Evolutionary conservation across 1,140 invertebrate species (phyloP), one percentile per base, ranked within the genome.

Genomic region (Orchesella cincta): DNA sequence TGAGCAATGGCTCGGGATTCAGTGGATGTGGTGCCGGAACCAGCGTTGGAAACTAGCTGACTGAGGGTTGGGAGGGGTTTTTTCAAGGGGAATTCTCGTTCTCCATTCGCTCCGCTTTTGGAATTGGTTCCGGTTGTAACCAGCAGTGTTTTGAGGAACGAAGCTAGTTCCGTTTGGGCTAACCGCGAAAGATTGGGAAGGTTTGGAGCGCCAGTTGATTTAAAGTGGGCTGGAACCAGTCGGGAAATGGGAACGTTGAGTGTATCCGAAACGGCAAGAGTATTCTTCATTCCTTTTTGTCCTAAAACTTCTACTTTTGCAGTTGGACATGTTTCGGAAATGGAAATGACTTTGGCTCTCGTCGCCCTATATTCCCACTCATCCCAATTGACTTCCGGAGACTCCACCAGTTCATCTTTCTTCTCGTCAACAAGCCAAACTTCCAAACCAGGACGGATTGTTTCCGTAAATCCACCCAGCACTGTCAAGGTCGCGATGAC

Each of bases 401-500:
- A 26, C 23, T n/a, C 3, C 14, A 14, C 31, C 1, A 2, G 5
- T 67, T 33, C 62, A 26, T 23, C n/a, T 57, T 57, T 8, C n/a
- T 12, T 12, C 33, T 76, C 39, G 12, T 72, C 29, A 23, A 79
- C 23, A 12, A 64, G 74, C 31, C 62, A 67, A 2, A 85, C 85
- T 67, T 84, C 79, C 80, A 83, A 85, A 23, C 86, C 86, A 36
- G 84, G 83, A 75, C 86, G 85, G n/a, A 86, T 82, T 0, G 83
- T 83, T 80, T 86, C 85, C 28, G 82, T 83, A 78, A 86, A 86
- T 31, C 85, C 85, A 23, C 86, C 86, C 1, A 87, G 80, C 8
- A 85, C 84, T 80, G 85, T 84, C 12, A 87, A 81, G n/a, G 84
- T 83, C 31, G 86, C 86, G 74, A 86, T 84, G 12, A 84, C 84